phyloP scores from a whole-genome alignment of 2,888 invertebrate species.

The Fabriciana adippe region DNA sequence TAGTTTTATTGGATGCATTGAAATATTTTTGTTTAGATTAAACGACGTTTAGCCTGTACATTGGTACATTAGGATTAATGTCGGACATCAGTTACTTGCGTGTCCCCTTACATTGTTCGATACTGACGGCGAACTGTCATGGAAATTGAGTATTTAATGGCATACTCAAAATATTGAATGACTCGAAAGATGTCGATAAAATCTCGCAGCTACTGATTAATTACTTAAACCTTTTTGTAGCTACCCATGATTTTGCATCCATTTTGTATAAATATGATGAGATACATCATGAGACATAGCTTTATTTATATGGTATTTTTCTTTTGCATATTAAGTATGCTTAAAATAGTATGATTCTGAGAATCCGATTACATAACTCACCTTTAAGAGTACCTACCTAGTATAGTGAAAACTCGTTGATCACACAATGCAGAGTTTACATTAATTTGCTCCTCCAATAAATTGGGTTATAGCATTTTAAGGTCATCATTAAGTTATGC shows the following conservation, averaged over 20 bases:
- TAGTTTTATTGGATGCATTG: constrained; percentile 77
- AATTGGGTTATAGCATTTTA: constrained; percentile 7
- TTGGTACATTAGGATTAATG: constrained; percentile 81
- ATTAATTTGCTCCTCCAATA: not conserved
- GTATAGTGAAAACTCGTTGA: not conserved
- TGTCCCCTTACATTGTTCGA: constrained; percentile 50
- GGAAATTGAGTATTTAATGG: constrained; percentile 45
- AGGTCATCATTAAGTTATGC: constrained; percentile 14
- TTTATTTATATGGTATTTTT: not conserved
- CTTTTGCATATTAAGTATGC: not conserved
- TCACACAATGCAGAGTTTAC: not conserved
- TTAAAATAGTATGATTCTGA: not conserved
- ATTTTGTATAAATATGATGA: not conserved
- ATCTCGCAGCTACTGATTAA: constrained; percentile 39
- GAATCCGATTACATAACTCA: not conserved
- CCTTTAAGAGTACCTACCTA: not conserved
- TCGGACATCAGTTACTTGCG: constrained; percentile 71
- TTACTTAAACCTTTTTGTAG: constrained; percentile 36
- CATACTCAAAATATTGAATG: constrained; percentile 39
- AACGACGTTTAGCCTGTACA: constrained; percentile 74
- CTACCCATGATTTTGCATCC: constrained; percentile 35
- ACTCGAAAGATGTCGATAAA: constrained; percentile 31
- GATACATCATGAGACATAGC: too few species aligned
- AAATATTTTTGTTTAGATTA: constrained; percentile 81
- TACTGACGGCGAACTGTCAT: constrained; percentile 60